Percentiles rank a stretch among this genome's conserved stretches.
phyloP scores from a whole-genome alignment of 2,888 invertebrate genomes.

The Ypsolopha scabrella region DNA sequence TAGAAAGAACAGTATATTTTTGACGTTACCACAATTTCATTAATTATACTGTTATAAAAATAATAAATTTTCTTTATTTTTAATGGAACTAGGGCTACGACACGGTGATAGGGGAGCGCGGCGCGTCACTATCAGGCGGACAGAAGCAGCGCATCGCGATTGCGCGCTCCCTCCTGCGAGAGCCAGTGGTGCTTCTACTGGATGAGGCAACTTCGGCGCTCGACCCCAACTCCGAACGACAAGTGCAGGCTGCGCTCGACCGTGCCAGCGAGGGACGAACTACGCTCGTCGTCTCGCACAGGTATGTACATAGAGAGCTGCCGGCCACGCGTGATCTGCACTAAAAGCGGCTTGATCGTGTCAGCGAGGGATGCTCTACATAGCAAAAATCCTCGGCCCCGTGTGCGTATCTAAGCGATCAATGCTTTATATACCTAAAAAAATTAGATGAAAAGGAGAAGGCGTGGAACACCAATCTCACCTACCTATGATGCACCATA shows the following conservation, averaged over 20 bases:
- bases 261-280: constrained; percentile 79
- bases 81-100: constrained; percentile 69
- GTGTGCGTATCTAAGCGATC: no score
- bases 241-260: constrained; percentile 84
- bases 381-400: no score
- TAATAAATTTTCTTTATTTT: no score
- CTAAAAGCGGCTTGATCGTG: constrained; percentile 79
- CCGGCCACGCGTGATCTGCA: constrained; percentile 68
- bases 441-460: no score
- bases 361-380: constrained; percentile 79
- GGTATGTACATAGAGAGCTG: constrained; percentile 25
- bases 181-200: constrained; percentile 79
- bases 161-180: constrained; percentile 81
- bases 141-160: constrained; percentile 89
- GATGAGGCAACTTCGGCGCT: constrained; percentile 90
- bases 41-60: not conserved
- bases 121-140: constrained; percentile 84
- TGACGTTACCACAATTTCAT: not conserved
- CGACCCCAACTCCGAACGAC: constrained; percentile 83
- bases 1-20: not conserved
- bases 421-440: no score
- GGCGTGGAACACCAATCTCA: not conserved
- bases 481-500: not conserved
- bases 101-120: constrained; percentile 84
- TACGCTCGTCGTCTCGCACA: constrained; percentile 79